Evolutionary conservation across 1,140 invertebrate genomes (phyloP).

Genomic region (Solenopsis invicta): DNA sequence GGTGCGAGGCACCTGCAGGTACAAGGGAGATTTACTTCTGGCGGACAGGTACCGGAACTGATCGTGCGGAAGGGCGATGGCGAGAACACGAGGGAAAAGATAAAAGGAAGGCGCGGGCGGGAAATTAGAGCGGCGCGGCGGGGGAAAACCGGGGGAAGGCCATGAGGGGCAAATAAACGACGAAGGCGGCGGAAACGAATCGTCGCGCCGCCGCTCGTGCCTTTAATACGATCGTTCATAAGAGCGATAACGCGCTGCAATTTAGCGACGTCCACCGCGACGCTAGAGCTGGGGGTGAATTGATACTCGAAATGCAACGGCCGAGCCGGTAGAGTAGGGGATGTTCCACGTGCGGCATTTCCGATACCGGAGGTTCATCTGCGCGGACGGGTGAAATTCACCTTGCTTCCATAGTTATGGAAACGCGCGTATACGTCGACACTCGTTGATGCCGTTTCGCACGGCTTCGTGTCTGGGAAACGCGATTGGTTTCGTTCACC

Average conservation of each 20-base stretch:
- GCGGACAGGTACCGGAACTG: constrained; percentile 62
- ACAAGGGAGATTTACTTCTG: constrained; percentile 71
- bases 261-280: constrained; percentile 11
- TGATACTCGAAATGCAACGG: background rate
- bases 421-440: constrained; percentile 57
- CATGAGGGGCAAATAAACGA: constrained; percentile 43
- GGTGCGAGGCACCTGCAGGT: constrained; percentile 58
- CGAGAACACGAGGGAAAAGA: constrained; percentile 39
- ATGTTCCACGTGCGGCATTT: constrained; percentile 1
- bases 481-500: constrained; percentile 58
- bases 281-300: background rate
- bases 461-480: constrained; percentile 59
- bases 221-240: constrained; percentile 69
- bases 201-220: constrained; percentile 7
- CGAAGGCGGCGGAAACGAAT: constrained; percentile 51
- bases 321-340: background rate
- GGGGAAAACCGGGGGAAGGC: background rate
- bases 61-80: constrained; percentile 60
- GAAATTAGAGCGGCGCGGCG: constrained; percentile 41
- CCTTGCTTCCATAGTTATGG: constrained; percentile 50
- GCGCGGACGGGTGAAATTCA: constrained; percentile 10
- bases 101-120: constrained; percentile 45
- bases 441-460: constrained; percentile 35
- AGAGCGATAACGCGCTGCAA: constrained; percentile 56
- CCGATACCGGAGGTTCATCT: constrained; percentile 43